Conservation (phyloP, 2,113 vertebrate genomes). For the Coptodon bakossiorum region DNA sequence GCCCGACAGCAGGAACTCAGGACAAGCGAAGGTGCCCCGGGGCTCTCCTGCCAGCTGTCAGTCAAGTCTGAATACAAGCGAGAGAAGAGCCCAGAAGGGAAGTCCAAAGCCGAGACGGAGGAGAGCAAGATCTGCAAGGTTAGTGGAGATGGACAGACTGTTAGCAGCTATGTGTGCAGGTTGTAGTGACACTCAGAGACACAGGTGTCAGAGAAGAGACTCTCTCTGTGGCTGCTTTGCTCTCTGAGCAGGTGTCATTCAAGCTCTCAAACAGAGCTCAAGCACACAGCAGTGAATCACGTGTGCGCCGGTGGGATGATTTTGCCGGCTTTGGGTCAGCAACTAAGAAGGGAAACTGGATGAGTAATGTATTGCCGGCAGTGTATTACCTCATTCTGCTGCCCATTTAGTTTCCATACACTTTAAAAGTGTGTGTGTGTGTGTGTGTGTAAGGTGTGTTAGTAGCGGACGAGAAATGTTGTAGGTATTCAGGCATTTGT, state of each 20-base stretch:
- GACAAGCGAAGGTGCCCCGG: slow-evolving; percentile 61
- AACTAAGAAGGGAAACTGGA: slow-evolving; percentile 3
- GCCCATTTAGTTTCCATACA: not conserved
- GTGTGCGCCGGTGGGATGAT: slow-evolving; percentile 2
- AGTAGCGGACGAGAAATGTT: not conserved
- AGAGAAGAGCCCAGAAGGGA: slow-evolving; percentile 65
- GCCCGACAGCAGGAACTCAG: slow-evolving; percentile 74
- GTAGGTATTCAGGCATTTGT: not conserved
- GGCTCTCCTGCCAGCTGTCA: slow-evolving; percentile 82
- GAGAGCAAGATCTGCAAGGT: slow-evolving; percentile 93
- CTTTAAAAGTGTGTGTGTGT: not conserved
- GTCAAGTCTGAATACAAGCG: slow-evolving; percentile 81
- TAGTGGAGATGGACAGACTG: slow-evolving; percentile 20
- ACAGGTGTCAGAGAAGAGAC: slow-evolving; percentile 30
- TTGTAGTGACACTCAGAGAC: not conserved
- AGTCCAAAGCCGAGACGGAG: slow-evolving; percentile 77
- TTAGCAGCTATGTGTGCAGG: not conserved
- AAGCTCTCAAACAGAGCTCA: not conserved
- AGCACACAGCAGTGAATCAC: slow-evolving; percentile 21
- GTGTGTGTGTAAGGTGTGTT: not conserved
- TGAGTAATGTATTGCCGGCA: slow-evolving; percentile 20
- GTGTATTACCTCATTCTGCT: slow-evolving; percentile 20
- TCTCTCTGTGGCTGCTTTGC: not conserved
- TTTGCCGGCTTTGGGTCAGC: not conserved
- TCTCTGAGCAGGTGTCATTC: slow-evolving; percentile 39